Conservation (phyloP, 1,140 invertebrate genomes). For the Bombus sylvicola region DNA sequence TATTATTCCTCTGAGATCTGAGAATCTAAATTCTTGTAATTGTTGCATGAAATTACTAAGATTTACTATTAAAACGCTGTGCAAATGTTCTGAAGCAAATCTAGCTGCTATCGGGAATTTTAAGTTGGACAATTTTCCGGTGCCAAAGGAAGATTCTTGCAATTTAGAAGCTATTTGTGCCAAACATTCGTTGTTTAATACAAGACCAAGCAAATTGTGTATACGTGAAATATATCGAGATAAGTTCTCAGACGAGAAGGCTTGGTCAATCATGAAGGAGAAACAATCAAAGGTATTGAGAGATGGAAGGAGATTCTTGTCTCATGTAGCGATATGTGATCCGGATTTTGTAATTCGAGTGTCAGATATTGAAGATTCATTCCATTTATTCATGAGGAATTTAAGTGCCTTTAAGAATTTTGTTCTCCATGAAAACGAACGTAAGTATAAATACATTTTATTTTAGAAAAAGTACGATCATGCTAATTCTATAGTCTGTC, state of each 20-base stretch:
- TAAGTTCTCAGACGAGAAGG: slow-evolving; percentile 53
- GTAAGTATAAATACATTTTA: slow-evolving; percentile 59
- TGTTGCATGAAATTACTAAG: slow-evolving; percentile 74
- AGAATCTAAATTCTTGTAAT: slow-evolving; percentile 66
- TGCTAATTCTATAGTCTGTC: not conserved
- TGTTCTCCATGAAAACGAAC: slow-evolving; percentile 71
- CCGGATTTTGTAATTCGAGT: slow-evolving; percentile 71
- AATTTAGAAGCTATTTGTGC: slow-evolving; percentile 40
- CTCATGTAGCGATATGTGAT: slow-evolving; percentile 74
- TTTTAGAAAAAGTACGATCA: not conserved
- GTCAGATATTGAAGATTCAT: slow-evolving; percentile 72
- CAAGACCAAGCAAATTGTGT: not conserved
- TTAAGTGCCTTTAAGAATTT: slow-evolving; percentile 68
- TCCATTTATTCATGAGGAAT: slow-evolving; percentile 74
- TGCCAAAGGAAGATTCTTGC: slow-evolving; percentile 5
- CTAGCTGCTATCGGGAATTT: slow-evolving; percentile 31
- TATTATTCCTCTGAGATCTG: slow-evolving; percentile 63
- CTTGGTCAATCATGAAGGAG: slow-evolving; percentile 66
- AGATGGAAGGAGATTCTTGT: slow-evolving; percentile 75
- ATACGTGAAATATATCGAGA: slow-evolving; percentile 42
- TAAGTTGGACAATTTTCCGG: slow-evolving; percentile 7
- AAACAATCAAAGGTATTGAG: slow-evolving; percentile 69
- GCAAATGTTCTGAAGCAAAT: slow-evolving; percentile 69
- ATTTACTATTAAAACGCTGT: slow-evolving; percentile 72
- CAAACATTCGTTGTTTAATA: slow-evolving; percentile 25